A percentile compares a stretch with the other conserved stretches of the same genome.
phyloP scores from a whole-genome alignment of 2,113 vertebrate species.

The Castor canadensis region DNA sequence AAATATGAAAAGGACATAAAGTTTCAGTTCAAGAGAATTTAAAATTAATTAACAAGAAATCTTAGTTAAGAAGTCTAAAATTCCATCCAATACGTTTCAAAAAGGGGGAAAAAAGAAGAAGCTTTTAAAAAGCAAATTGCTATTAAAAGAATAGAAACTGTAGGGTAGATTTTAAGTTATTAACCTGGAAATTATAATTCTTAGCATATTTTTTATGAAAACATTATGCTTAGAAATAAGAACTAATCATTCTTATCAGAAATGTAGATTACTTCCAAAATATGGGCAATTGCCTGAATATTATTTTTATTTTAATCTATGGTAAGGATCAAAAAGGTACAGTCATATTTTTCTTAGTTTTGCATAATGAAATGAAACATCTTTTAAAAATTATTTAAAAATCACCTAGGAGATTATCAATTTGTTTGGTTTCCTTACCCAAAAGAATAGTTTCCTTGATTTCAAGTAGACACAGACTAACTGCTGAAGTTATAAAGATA shows the following conservation, averaged over 20 bases:
- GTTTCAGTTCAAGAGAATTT: conserved; percentile 60
- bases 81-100: not conserved
- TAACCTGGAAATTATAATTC: not conserved
- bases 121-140: not conserved
- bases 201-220: not conserved
- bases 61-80: conserved; percentile 24
- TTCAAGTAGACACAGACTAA: not conserved
- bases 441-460: not conserved
- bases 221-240: not conserved
- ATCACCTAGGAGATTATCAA: not conserved
- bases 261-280: conserved; percentile 7
- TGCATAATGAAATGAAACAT: not conserved
- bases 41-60: conserved; percentile 59
- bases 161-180: not conserved
- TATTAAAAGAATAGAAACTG: not conserved
- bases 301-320: not conserved
- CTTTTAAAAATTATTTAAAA: not conserved
- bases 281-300: not conserved
- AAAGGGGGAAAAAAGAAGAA: not conserved
- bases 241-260: not conserved
- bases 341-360: not conserved
- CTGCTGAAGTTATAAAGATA: conserved; percentile 12
- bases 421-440: not conserved
- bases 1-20: conserved; percentile 15
- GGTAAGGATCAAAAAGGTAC: not conserved